Percentiles rank a stretch among this genome's conserved stretches.
These are phyloP conservation scores for Drosophila atripex DNA, from an alignment of 2,888 invertebrate genomes.

Conservation along the genomic window DNA sequence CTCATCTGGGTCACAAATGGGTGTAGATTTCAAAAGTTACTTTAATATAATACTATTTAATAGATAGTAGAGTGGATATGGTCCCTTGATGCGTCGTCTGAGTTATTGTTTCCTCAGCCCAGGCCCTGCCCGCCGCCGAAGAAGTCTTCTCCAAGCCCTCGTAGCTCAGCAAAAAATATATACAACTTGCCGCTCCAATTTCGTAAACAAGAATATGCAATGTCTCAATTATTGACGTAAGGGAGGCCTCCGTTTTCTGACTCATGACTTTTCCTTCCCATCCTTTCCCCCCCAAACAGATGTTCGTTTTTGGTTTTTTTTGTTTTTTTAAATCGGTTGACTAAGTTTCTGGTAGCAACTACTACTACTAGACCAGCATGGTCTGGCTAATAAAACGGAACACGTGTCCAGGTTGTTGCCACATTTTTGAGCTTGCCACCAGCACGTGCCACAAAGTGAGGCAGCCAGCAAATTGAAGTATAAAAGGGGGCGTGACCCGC, in stretches of 20 bases:
- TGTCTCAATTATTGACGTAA: constrained; percentile 55
- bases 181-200: constrained; percentile 52
- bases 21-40: not conserved
- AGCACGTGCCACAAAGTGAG: constrained; percentile 62
- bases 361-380: constrained; percentile 40
- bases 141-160: constrained; percentile 25
- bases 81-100: too few species aligned
- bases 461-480: constrained; percentile 28
- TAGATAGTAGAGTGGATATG: not conserved
- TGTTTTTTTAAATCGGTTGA: constrained; percentile 35
- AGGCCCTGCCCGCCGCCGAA: constrained; percentile 16
- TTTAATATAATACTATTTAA: not conserved
- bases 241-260: constrained; percentile 47
- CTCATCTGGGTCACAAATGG: constrained; percentile 7
- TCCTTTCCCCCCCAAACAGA: constrained; percentile 15
- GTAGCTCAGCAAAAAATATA: constrained; percentile 43
- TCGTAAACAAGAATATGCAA: constrained; percentile 69
- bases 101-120: too few species aligned
- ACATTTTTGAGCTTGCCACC: constrained; percentile 5
- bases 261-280: constrained; percentile 55
- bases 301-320: too few species aligned
- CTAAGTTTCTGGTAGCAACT: constrained; percentile 11
- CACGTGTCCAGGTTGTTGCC: constrained; percentile 57
- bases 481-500: constrained; percentile 65
- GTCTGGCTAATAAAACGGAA: constrained; percentile 14